phyloP scores from a whole-genome alignment of 2,797 vertebrate species.

The Lemur catta region DNA sequence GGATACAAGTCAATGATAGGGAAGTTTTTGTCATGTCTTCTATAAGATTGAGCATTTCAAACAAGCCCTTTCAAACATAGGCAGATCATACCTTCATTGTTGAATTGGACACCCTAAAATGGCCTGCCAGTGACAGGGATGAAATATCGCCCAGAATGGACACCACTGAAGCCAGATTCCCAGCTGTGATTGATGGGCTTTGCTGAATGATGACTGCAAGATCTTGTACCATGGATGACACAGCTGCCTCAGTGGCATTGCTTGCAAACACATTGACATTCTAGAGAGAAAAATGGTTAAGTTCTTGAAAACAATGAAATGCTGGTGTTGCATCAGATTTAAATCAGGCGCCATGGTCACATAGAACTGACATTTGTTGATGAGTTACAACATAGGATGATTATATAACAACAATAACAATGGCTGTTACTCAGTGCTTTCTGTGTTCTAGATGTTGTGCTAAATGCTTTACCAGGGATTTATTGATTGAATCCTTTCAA shows the following conservation, averaged over 20 bases:
- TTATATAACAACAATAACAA: background rate
- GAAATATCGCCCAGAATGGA: conserved; percentile 48
- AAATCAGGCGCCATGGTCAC: background rate
- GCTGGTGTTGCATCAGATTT: background rate
- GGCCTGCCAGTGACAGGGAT: conserved; percentile 16
- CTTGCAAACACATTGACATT: background rate
- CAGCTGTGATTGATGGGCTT: conserved; percentile 50
- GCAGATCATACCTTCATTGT: conserved; percentile 63
- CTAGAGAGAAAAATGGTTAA: conserved; percentile 33
- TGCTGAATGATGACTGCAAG: conserved; percentile 52
- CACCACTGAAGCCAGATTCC: conserved; percentile 62
- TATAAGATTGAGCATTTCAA: background rate
- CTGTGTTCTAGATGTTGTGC: background rate
- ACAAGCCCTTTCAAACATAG: background rate
- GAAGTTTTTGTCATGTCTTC: background rate
- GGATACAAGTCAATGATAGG: background rate
- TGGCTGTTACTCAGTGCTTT: background rate
- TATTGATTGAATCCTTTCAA: background rate
- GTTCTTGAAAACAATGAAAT: background rate
- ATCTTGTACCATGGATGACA: conserved; percentile 57
- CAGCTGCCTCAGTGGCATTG: background rate
- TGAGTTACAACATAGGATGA: background rate
- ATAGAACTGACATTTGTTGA: background rate
- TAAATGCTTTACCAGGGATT: background rate
- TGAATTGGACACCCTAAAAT: conserved; percentile 32